Conservation (phyloP, 1,140 invertebrate genomes). For the Tetragnatha versicolor region DNA sequence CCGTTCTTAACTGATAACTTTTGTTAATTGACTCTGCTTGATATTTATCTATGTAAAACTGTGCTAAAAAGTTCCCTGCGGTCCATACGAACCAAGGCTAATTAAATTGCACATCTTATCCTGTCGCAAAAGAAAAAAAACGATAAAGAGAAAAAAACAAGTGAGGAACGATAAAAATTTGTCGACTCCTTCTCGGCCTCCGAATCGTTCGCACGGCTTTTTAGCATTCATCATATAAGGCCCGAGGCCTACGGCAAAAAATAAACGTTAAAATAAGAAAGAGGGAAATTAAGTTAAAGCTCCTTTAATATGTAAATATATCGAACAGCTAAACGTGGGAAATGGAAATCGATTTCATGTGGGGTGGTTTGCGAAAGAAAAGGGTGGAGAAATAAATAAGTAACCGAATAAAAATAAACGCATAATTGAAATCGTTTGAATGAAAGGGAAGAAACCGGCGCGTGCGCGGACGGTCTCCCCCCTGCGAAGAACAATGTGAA, state of each 20-base stretch:
- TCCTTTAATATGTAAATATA: slow-evolving; percentile 56
- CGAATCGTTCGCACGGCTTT: neutral
- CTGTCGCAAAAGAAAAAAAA: neutral
- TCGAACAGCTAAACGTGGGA: slow-evolving; percentile 47
- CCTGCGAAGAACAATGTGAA: slow-evolving; percentile 40
- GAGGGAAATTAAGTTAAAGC: slow-evolving; percentile 50
- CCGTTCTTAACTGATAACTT: no score
- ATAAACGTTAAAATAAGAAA: neutral
- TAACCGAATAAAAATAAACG: slow-evolving; percentile 20
- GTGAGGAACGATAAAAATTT: slow-evolving; percentile 26
- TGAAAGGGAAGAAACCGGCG: slow-evolving; percentile 19
- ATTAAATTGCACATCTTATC: no score
- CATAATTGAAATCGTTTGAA: slow-evolving; percentile 50
- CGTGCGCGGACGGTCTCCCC: neutral
- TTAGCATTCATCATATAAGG: slow-evolving; percentile 54
- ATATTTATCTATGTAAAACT: no score
- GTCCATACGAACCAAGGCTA: no score
- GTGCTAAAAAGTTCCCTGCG: no score
- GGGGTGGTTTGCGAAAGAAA: neutral
- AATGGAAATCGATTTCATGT: slow-evolving; percentile 47
- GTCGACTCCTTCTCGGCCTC: slow-evolving; percentile 1
- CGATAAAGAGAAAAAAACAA: neutral
- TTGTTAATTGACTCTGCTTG: no score
- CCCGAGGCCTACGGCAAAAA: slow-evolving; percentile 11
- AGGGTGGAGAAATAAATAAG: neutral